Evolutionary conservation across 2,113 vertebrate species (phyloP).

Genomic region (Theristicus caerulescens): DNA sequence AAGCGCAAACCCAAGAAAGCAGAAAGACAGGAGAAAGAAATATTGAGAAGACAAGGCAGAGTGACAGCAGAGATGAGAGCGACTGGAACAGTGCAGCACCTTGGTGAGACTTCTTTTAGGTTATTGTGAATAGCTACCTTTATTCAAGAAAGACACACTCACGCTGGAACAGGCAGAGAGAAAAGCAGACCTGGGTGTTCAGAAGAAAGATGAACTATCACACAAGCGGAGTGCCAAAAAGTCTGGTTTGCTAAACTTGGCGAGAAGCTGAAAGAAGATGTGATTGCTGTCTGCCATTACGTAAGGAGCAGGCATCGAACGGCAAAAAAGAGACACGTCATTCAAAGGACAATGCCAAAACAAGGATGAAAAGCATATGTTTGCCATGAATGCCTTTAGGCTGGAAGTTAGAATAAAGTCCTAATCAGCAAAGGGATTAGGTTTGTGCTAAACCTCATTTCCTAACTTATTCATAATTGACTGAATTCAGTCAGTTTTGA

Average conservation of each 20-base stretch:
- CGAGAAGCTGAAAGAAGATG: neutral
- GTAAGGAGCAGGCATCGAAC: neutral
- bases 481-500: neutral
- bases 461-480: neutral
- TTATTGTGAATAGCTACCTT: neutral
- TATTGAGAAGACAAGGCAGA: neutral
- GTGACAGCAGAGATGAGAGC: neutral
- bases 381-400: neutral
- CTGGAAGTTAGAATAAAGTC: neutral
- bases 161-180: neutral
- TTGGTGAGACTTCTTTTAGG: neutral
- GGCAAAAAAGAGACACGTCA: neutral
- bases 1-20: neutral
- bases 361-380: constrained; percentile 1
- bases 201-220: neutral
- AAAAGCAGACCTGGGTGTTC: neutral
- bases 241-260: neutral
- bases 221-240: neutral
- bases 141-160: neutral
- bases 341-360: neutral
- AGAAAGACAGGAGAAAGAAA: neutral
- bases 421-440: constrained; percentile 12
- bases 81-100: neutral
- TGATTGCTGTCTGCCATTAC: neutral
- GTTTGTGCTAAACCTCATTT: neutral